A percentile compares a stretch with the other conserved stretches of the same genome.
Conservation (phyloP, 2,113 vertebrate genomes). For the Orcinus orca region DNA sequence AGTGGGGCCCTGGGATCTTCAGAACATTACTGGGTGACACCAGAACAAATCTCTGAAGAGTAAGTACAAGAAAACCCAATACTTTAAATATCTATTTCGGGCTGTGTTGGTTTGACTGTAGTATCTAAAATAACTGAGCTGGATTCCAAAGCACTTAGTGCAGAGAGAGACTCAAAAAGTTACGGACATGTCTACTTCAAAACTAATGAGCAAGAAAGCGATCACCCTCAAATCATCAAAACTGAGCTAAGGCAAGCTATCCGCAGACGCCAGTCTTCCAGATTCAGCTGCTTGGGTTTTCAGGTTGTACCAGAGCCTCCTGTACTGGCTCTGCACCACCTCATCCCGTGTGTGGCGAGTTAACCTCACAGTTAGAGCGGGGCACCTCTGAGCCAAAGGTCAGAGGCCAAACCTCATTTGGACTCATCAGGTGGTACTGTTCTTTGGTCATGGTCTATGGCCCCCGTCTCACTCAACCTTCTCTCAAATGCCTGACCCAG, state of each 20-base stretch:
- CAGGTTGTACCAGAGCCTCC: background rate
- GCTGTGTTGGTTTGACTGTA: background rate
- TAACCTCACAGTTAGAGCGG: background rate
- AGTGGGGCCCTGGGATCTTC: background rate
- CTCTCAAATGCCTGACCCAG: background rate
- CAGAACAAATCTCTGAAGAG: background rate
- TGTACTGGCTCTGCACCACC: background rate
- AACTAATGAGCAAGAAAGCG: background rate
- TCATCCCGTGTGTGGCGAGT: rapidly evolving
- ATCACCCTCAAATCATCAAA: background rate
- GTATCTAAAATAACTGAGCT: background rate
- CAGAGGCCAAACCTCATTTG: background rate
- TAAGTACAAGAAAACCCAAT: no score
- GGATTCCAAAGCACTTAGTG: background rate
- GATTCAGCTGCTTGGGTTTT: background rate
- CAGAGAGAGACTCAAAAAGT: background rate
- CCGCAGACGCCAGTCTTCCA: no score
- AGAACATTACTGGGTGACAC: background rate
- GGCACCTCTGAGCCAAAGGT: background rate
- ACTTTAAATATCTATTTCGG: background rate
- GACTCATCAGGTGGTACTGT: background rate
- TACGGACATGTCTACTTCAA: background rate
- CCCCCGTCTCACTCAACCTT: background rate
- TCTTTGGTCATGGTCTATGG: background rate
- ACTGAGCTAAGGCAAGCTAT: background rate